phyloP scores from a whole-genome alignment of 1,140 invertebrate species.

The Diploscapter pachys region DNA sequence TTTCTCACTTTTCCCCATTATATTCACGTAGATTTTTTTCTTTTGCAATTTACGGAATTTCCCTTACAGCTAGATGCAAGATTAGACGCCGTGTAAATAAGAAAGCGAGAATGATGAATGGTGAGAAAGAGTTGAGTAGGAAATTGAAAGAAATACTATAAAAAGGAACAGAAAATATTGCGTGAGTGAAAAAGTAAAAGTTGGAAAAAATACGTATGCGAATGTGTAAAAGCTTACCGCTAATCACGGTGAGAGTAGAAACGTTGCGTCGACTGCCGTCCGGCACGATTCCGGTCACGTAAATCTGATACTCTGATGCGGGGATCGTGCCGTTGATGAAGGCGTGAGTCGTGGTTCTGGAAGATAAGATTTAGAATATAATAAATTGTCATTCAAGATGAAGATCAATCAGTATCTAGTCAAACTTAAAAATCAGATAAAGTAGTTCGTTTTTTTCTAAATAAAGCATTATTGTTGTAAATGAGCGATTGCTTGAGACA shows the following conservation, averaged over 20 bases:
- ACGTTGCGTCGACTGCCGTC: constrained; percentile 31
- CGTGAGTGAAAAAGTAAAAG: background rate
- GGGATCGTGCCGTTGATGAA: constrained; percentile 31
- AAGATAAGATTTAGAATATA: background rate
- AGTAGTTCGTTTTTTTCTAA: background rate
- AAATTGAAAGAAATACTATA: background rate
- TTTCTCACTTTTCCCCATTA: too few relatives aligned
- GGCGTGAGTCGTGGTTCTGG: constrained; percentile 13
- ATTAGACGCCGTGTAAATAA: background rate
- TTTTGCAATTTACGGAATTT: background rate
- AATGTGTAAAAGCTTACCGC: constrained; percentile 19
- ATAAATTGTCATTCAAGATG: too few relatives aligned
- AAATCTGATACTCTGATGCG: constrained; percentile 30
- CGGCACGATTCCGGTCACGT: constrained; percentile 19
- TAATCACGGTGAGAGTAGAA: constrained; percentile 3
- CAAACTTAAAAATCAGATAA: too few relatives aligned
- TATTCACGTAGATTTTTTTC: background rate
- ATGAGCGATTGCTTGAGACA: background rate
- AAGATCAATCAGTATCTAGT: too few relatives aligned
- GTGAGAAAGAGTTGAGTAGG: background rate
- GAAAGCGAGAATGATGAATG: background rate
- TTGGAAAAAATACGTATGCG: background rate
- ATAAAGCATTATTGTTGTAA: background rate
- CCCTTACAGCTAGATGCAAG: background rate
- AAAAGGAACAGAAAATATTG: constrained; percentile 2